phyloP scores from a whole-genome alignment of 2,797 vertebrate species.

The Eupleurogrammus muticus region DNA sequence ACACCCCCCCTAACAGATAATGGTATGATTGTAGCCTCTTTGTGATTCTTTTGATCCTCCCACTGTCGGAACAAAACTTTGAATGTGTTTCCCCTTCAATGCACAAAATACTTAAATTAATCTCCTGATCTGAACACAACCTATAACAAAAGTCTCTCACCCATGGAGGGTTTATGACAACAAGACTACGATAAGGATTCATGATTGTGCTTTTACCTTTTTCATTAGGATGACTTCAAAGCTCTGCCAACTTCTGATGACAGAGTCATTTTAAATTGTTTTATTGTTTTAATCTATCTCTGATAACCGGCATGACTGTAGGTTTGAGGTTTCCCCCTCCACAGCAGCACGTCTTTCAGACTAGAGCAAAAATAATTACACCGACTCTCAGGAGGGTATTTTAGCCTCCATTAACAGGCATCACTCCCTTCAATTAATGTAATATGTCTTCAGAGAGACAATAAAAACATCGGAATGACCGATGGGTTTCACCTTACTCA shows the following conservation, averaged over 20 bases:
- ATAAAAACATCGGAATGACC: conserved; percentile 39
- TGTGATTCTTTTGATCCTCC: neutral
- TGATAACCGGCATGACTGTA: conserved; percentile 45
- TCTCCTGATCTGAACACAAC: neutral
- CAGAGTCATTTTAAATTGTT: conserved; percentile 6
- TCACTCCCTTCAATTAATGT: conserved; percentile 12
- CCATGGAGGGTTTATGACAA: conserved; percentile 10
- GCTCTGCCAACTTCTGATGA: conserved; percentile 42
- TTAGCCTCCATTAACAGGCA: conserved; percentile 16
- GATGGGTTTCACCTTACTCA: conserved; percentile 31
- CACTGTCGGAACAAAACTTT: neutral
- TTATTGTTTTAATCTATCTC: conserved; percentile 24
- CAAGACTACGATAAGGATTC: conserved; percentile 21
- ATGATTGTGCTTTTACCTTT: conserved; percentile 19
- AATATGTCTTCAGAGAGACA: conserved; percentile 34
- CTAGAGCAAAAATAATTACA: conserved; percentile 42
- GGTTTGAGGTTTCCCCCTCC: conserved; percentile 25
- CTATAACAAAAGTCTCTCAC: conserved; percentile 8
- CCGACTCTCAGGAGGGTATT: conserved; percentile 24
- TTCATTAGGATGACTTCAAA: conserved; percentile 37
- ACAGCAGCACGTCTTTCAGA: conserved; percentile 16
- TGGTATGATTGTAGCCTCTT: too few species aligned
- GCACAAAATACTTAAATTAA: neutral
- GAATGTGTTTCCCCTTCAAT: neutral
- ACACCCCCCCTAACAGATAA: too few species aligned